Base-by-base conservation (phyloP, 2,888 invertebrate genomes). In the Disparrhopalites patrizii region DNA sequence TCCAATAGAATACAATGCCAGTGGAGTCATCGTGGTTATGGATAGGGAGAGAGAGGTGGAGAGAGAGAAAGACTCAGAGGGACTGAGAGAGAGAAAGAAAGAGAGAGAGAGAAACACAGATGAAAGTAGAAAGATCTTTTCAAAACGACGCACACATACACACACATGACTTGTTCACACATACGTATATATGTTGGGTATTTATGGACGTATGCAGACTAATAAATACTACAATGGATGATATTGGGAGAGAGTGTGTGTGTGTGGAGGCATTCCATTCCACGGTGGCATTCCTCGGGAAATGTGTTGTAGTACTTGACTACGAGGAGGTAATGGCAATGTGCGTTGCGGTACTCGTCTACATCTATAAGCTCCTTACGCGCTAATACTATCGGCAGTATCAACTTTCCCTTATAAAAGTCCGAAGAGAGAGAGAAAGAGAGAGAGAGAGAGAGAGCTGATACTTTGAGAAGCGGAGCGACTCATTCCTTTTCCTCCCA, bases 51-150 rank as follows among this genome's bases (percentile, higher is more conserved):
- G 18, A 61, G 61, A 61, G 51, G 61, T 52, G 52, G 52, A 52
- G 36, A 38, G 51, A 61, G n/a, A n/a, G 61, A 61, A 27, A 36
- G 33, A 52, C 52, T 25, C 61, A 61, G 47, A 58, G n/a, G 23
- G 43, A 47, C 47, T n/a, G n/a, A n/a, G n/a, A n/a, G n/a, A n/a
- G n/a, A n/a, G n/a, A n/a, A n/a, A n/a, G n/a, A n/a, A n/a, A n/a
- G n/a, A n/a, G n/a, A n/a, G n/a, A n/a, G n/a, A n/a, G n/a, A n/a
- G 61, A 51, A 61, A 61, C 51, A 27, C 20, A 61, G 61, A 61
- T 61, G 61, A 61, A 61, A 61, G 61, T 52, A 38, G 51, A 61
- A n/a, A n/a, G 61, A 61, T 28, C 51, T 51, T 61, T 61, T 25
- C 61, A 61, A 58, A 58, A 27, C 47, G 43, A 47, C 47, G 28